Percentiles rank a stretch among this genome's conserved stretches.
Conservation (phyloP, 1,140 invertebrate genomes). For the Heliconius congener region DNA sequence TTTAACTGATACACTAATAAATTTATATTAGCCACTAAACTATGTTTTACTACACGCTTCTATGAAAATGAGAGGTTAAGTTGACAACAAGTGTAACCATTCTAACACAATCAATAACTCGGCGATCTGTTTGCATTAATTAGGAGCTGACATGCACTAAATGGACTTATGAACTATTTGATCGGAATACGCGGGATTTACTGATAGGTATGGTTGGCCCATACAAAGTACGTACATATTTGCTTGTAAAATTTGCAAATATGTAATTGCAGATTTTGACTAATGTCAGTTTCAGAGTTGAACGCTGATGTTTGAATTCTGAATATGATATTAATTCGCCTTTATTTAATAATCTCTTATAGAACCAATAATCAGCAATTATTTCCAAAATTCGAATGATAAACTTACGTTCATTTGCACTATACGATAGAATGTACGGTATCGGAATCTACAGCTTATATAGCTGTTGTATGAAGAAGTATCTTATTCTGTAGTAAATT, state of each 20-base stretch:
- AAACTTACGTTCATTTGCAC: not conserved
- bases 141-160: conserved; percentile 31
- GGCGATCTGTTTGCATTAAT: conserved; percentile 31
- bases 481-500: too few species aligned
- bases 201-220: not conserved
- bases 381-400: not conserved
- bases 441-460: too few species aligned
- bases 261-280: not conserved
- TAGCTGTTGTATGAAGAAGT: too few species aligned
- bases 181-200: not conserved
- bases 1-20: too few species aligned
- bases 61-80: not conserved
- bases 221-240: not conserved
- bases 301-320: not conserved
- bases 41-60: not conserved
- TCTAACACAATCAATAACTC: conserved; percentile 28
- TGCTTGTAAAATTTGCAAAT: not conserved
- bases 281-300: not conserved
- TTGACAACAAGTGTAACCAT: conserved; percentile 1
- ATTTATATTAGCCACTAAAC: not conserved
- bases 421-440: not conserved
- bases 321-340: not conserved
- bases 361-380: not conserved
- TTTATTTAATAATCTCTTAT: not conserved
- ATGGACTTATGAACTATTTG: conserved; percentile 22